Evolutionary conservation across 2,888 invertebrate species (phyloP).

Genomic region (Lepas anatifera): DNA sequence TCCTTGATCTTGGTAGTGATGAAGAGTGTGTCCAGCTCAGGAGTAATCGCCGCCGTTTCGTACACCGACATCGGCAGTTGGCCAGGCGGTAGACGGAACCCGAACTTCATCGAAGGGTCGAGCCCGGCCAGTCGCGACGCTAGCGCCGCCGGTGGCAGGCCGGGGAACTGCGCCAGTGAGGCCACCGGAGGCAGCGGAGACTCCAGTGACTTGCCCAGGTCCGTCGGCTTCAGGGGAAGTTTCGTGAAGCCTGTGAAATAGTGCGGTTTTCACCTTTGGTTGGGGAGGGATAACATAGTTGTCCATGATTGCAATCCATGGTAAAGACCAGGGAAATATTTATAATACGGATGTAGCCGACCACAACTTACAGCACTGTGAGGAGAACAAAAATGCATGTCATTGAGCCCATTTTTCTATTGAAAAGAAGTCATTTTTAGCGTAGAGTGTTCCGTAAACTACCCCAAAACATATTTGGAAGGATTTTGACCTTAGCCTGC

Average conservation of each 20-base stretch:
- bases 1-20: slow-evolving; percentile 96
- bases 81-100: neutral
- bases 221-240: slow-evolving; percentile 22
- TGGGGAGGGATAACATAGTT: too few species aligned
- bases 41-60: slow-evolving; percentile 92
- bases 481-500: too few species aligned
- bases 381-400: too few species aligned
- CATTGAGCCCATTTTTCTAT: too few species aligned
- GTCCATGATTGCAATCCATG: too few species aligned
- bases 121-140: slow-evolving; percentile 27
- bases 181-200: slow-evolving; percentile 25
- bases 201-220: slow-evolving; percentile 24
- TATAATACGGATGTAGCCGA: too few species aligned
- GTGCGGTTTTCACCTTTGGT: too few species aligned
- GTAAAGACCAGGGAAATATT: too few species aligned
- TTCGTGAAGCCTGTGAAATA: slow-evolving; percentile 24
- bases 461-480: too few species aligned
- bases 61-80: slow-evolving; percentile 54
- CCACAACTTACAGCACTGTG: too few species aligned
- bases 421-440: too few species aligned
- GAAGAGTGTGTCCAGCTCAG: slow-evolving; percentile 89
- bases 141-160: slow-evolving; percentile 26
- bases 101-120: slow-evolving; percentile 29
- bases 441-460: too few species aligned
- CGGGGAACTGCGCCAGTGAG: slow-evolving; percentile 26